Base-by-base conservation (phyloP, 2,888 invertebrate genomes). In the Seladonia tumulorum region DNA sequence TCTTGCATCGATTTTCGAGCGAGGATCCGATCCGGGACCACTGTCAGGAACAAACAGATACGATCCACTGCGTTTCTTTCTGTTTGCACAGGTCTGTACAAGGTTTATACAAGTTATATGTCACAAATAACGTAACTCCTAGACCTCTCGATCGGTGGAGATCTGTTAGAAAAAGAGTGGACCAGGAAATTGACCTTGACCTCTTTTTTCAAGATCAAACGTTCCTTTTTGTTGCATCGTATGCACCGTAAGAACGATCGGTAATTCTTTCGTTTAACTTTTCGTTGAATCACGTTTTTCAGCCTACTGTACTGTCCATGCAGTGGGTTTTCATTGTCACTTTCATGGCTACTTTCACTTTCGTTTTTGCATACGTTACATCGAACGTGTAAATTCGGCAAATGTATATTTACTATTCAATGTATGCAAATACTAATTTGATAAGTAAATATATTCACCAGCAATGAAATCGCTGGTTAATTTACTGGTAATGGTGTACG, bases 1-100 rank as follows among this genome's bases (percentile, higher is more conserved):
- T 73, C 77, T 74, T 74, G 60, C 76, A 77, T 72, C 35, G 70
- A 77, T 70, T 77, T 60, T 57, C 35, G 57, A 72, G 73, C 73
- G 39, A 5, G 0, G 22, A 39, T 35, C 66, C 22, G 35, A 63
- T 29, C 29, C 63, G 63, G 12, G 5, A 57, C n/a, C n/a, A 57
- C 12, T 3, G 57, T 12, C n/a, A 1, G 4, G 57, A n/a, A n/a
- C n/a, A n/a, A 57, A 57, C 1, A 57, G 12, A 57, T 12, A 1
- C 4, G 12, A 57, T n/a, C 1, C 57, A 2, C 2, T 12, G 10
- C 12, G 57, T 12, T 57, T n/a, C 57, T 57, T 57, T 57, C 12
- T 10, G n/a, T 57, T 57, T 12, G 10, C n/a, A 35, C 35, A 35
- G 35, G 0, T 5, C 35, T 4, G 0, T 35, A 35, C 35, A 35